Evolutionary conservation across 2,888 invertebrate species (phyloP).

Genomic region (Amphipyra tragopoginis): DNA sequence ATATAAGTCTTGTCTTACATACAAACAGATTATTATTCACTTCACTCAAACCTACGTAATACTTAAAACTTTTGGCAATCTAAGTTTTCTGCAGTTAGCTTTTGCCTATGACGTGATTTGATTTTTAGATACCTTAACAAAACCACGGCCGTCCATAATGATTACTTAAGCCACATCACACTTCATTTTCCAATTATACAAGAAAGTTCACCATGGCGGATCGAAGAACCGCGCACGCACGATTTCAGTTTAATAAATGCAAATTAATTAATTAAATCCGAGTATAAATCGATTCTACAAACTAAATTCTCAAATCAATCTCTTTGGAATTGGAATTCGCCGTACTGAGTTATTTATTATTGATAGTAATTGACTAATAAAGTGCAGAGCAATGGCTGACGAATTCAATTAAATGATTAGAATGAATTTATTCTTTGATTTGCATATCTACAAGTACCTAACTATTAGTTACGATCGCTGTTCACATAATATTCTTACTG

Average conservation of each 20-base stretch:
- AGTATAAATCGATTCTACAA: constrained; percentile 19
- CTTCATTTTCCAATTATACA: constrained; percentile 3
- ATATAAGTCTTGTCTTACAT: too few species aligned
- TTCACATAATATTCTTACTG: not conserved
- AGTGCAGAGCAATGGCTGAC: constrained; percentile 4
- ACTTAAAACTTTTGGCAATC: too few species aligned
- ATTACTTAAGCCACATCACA: too few species aligned
- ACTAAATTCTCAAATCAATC: constrained; percentile 15
- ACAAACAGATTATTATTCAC: too few species aligned
- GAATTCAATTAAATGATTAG: constrained; percentile 21
- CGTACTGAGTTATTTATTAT: constrained; percentile 17
- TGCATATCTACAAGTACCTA: constrained; percentile 11
- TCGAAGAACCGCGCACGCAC: constrained; percentile 32
- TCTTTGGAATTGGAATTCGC: constrained; percentile 7
- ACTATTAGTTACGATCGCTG: not conserved
- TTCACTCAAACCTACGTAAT: too few species aligned
- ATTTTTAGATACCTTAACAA: too few species aligned
- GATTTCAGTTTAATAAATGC: constrained; percentile 20
- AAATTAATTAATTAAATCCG: constrained; percentile 19
- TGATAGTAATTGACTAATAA: constrained; percentile 21
- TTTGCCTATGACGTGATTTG: too few species aligned
- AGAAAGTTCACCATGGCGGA: constrained; percentile 22
- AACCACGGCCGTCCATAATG: too few species aligned
- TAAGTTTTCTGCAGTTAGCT: too few species aligned
- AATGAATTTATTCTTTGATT: constrained; percentile 9